These are phyloP conservation scores for Chiroxiphia lanceolata DNA, from an alignment of 2,797 vertebrate genomes.

Conservation along the genomic window DNA sequence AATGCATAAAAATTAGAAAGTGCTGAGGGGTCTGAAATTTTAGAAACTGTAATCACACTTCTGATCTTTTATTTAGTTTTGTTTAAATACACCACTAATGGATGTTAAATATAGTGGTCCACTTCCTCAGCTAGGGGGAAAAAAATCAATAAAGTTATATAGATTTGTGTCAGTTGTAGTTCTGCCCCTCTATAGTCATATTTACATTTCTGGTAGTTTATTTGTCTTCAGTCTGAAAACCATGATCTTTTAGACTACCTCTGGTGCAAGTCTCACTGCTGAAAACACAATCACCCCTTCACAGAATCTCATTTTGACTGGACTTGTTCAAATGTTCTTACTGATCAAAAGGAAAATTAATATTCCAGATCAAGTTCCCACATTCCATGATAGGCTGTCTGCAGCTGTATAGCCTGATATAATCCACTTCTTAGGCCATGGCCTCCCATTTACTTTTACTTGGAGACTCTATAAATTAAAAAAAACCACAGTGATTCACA, in stretches of 20 bases:
- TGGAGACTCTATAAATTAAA: background rate
- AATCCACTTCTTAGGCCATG: background rate
- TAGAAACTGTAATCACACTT: conserved; percentile 10
- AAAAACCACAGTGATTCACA: background rate
- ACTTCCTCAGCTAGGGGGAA: background rate
- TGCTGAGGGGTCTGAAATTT: conserved; percentile 43
- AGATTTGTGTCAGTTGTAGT: background rate
- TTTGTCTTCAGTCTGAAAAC: background rate
- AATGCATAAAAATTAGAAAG: conserved; percentile 23
- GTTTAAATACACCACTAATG: conserved; percentile 45
- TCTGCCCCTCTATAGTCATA: background rate
- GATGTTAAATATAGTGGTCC: conserved; percentile 17
- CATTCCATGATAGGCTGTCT: fast-evolving
- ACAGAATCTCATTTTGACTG: background rate
- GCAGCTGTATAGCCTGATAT: background rate
- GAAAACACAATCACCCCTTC: background rate
- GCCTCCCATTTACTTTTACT: background rate
- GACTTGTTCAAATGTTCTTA: background rate
- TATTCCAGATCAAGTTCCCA: background rate
- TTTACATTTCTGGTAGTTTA: background rate
- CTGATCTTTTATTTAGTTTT: conserved; percentile 18
- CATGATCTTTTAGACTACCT: background rate
- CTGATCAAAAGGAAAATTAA: background rate
- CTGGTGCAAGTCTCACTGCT: background rate
- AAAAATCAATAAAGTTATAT: conserved; percentile 1